Percentiles rank a stretch among this genome's conserved stretches.
These are phyloP conservation scores for Erpornis zantholeuca DNA, from an alignment of 2,113 vertebrate species.

Conservation along the genomic window DNA sequence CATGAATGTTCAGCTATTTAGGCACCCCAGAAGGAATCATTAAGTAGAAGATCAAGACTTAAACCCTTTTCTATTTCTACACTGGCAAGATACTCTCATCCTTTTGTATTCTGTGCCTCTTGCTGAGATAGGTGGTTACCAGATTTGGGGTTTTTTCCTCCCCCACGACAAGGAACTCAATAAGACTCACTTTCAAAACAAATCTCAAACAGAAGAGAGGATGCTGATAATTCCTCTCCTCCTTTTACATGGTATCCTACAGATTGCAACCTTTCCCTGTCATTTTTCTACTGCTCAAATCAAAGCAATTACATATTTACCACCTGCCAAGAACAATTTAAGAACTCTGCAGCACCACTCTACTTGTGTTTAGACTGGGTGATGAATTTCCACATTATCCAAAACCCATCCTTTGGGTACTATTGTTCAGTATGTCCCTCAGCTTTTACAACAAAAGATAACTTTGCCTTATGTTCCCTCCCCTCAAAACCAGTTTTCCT, in stretches of 20 bases:
- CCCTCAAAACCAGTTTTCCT: neutral
- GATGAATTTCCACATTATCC: neutral
- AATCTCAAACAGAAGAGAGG: neutral
- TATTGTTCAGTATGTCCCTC: neutral
- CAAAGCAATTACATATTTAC: neutral
- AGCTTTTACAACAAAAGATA: neutral
- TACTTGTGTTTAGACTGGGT: neutral
- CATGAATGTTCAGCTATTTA: neutral
- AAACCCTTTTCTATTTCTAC: neutral
- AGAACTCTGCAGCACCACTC: neutral
- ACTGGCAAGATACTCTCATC: neutral
- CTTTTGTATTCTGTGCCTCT: neutral
- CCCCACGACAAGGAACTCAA: neutral
- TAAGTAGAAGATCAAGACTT: neutral
- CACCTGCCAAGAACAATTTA: neutral
- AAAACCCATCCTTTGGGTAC: neutral
- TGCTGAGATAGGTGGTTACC: neutral
- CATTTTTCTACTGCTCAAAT: neutral
- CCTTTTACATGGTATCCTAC: neutral
- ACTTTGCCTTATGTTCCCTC: neutral
- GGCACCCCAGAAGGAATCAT: neutral
- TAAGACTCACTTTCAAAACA: neutral
- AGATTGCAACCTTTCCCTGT: neutral
- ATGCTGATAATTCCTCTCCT: neutral
- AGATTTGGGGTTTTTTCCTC: neutral